These are phyloP conservation scores for Cotesia chilonis DNA, from an alignment of 1,140 invertebrate species.

Conservation along the genomic window DNA sequence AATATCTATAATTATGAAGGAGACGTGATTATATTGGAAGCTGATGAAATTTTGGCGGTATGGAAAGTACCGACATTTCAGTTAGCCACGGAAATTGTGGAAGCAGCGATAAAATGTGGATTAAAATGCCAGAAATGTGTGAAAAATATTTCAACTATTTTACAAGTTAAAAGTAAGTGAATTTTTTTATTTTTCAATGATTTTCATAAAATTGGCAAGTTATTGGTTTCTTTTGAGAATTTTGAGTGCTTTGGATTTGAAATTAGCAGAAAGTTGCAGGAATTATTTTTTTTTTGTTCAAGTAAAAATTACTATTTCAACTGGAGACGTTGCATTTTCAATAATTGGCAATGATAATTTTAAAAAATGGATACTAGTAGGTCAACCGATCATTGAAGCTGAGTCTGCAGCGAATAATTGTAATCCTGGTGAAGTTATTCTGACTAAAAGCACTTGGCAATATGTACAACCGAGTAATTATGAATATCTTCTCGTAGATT, in stretches of 20 bases:
- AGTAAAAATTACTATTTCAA: slow-evolving; percentile 48
- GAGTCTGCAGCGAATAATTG: slow-evolving; percentile 37
- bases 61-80: slow-evolving; percentile 49
- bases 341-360: slow-evolving; percentile 45
- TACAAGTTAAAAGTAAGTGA: slow-evolving; percentile 3
- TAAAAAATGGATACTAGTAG: slow-evolving; percentile 46
- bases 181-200: background rate
- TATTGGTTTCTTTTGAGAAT: background rate
- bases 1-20: slow-evolving; percentile 49
- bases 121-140: slow-evolving; percentile 45
- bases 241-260: background rate
- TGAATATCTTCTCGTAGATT: slow-evolving; percentile 43
- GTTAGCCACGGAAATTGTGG: slow-evolving; percentile 38
- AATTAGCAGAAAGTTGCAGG: too few species aligned
- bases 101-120: slow-evolving; percentile 44
- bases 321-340: slow-evolving; percentile 48
- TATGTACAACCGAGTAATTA: slow-evolving; percentile 42
- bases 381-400: slow-evolving; percentile 45
- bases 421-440: slow-evolving; percentile 42
- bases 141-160: slow-evolving; percentile 4
- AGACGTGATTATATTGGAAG: slow-evolving; percentile 48
- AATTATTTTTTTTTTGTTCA: background rate
- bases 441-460: slow-evolving; percentile 44
- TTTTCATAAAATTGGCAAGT: background rate
- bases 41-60: slow-evolving; percentile 46